phyloP scores from a whole-genome alignment of 2,797 vertebrate genomes.

The Sciurus vulgaris region DNA sequence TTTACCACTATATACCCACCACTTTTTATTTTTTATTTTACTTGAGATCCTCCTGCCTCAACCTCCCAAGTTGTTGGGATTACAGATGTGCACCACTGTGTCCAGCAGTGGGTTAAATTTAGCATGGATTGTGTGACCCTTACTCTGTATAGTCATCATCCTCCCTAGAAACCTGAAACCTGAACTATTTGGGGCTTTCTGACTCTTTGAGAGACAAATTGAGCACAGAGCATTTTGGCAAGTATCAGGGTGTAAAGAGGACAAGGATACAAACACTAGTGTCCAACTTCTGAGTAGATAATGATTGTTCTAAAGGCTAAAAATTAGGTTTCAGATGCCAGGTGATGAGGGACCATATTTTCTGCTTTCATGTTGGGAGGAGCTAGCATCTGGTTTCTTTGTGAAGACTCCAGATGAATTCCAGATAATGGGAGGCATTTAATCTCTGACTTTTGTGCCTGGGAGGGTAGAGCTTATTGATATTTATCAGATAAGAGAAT shows the following conservation, averaged over 20 bases:
- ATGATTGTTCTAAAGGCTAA: neutral
- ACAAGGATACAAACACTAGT: neutral
- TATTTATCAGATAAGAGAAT: slow-evolving; percentile 31
- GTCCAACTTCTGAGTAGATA: neutral
- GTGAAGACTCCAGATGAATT: neutral
- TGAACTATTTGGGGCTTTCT: neutral
- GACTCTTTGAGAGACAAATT: neutral
- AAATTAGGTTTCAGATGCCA: neutral
- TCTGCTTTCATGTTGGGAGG: neutral
- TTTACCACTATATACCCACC: neutral
- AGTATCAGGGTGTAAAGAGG: neutral
- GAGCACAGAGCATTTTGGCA: neutral
- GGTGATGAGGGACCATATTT: neutral
- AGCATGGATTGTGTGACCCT: neutral
- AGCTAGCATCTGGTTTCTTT: neutral
- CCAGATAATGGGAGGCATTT: neutral
- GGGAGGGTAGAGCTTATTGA: neutral
- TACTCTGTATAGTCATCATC: neutral
- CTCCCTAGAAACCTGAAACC: neutral
- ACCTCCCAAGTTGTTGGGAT: no score
- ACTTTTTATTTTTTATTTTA: neutral
- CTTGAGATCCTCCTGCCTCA: no score
- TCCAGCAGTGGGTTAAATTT: neutral
- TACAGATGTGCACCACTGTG: no score
- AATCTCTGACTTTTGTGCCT: slow-evolving; percentile 41